A percentile compares a stretch with the other conserved stretches of the same genome.
phyloP scores from a whole-genome alignment of 2,888 invertebrate genomes.

The Xylophagus ater region DNA sequence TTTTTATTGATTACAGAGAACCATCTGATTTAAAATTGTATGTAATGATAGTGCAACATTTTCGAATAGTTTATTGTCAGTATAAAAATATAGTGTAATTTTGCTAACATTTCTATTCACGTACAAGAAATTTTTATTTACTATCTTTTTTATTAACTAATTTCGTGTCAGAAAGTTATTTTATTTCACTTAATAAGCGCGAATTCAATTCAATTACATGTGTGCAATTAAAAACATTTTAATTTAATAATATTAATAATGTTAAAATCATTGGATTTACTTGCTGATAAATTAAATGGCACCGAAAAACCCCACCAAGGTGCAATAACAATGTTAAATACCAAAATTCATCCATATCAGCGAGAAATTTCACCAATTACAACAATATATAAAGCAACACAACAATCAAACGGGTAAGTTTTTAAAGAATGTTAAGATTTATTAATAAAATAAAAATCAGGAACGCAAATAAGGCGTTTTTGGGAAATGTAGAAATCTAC shows the following conservation, averaged over 20 bases:
- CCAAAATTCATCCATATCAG: constrained; percentile 13
- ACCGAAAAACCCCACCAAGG: constrained; percentile 14
- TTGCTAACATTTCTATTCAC: no score
- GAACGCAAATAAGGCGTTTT: no score
- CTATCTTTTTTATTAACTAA: no score
- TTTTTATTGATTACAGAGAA: not conserved
- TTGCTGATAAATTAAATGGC: constrained; percentile 32
- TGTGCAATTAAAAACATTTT: constrained; percentile 1
- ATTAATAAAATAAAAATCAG: no score
- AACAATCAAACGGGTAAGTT: constrained; percentile 13
- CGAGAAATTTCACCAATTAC: constrained; percentile 9
- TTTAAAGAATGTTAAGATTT: no score
- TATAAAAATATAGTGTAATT: no score
- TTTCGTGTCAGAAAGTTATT: no score
- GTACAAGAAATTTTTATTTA: no score
- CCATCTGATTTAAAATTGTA: no score
- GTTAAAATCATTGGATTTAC: constrained; percentile 36
- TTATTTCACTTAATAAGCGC: not conserved
- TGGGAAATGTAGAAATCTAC: no score
- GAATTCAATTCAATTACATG: not conserved
- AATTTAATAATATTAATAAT: constrained; percentile 23
- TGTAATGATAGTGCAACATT: no score
- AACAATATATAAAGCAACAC: constrained; percentile 7
- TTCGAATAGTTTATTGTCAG: no score
- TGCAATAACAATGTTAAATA: constrained; percentile 3